A percentile compares a stretch with the other conserved stretches of the same genome.
Evolutionary conservation across 2,113 vertebrate species (phyloP).

Genomic region (cat (Felis catus)): F.catus_Fca126_mat1.0 CM031417.1:117577501-117578000

Average conservation of each 20-base stretch:
- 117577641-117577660: not conserved
- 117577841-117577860: not conserved
- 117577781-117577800: not conserved
- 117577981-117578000: not conserved
- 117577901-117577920: constrained; percentile 23
- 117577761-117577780: not conserved
- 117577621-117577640: not conserved
- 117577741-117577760: not conserved
- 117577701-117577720: not conserved
- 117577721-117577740: not conserved
- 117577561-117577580: not conserved
- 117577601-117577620: not conserved
- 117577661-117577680: not conserved
- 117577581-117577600: not conserved
- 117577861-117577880: not conserved
- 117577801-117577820: not conserved
- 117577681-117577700: not conserved
- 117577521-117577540: not conserved
- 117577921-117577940: not conserved
- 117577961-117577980: not conserved
- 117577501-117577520: not conserved
- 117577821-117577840: not conserved
- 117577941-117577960: not conserved
- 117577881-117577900: not conserved
- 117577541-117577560: constrained; percentile 25